Conservation (phyloP, 2,888 invertebrate species). For the Scaptodrosophila latifasciaeformis region DNA sequence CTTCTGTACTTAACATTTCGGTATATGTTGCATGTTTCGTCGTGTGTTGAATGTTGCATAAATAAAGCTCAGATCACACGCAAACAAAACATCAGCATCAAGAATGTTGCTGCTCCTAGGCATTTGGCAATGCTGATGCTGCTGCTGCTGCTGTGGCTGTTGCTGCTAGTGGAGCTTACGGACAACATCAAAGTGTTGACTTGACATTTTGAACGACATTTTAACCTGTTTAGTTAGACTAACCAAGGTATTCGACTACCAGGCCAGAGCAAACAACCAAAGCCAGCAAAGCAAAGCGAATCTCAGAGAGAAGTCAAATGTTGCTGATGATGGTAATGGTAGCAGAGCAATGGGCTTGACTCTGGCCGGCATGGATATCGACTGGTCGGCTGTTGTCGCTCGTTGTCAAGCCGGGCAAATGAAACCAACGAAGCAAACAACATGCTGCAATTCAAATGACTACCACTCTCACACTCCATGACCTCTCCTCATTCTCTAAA, state of each 20-base stretch:
- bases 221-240: conserved; percentile 67
- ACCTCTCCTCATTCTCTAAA: conserved; percentile 8
- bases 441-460: conserved; percentile 56
- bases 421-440: conserved; percentile 62
- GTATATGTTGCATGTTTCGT: conserved; percentile 63
- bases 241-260: conserved; percentile 2
- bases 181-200: conserved; percentile 71
- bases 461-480: conserved; percentile 15
- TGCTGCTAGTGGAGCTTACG: conserved; percentile 34
- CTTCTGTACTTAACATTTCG: conserved; percentile 60
- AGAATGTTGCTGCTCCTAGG: neutral
- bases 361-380: conserved; percentile 20
- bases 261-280: conserved; percentile 11
- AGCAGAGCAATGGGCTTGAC: neutral
- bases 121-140: too few species aligned
- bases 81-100: conserved; percentile 49
- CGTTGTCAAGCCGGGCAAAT: conserved; percentile 53
- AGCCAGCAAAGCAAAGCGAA: conserved; percentile 52
- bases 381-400: conserved; percentile 41
- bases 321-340: too few species aligned
- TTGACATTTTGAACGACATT: conserved; percentile 71
- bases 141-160: neutral
- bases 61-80: conserved; percentile 67
- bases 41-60: conserved; percentile 69
- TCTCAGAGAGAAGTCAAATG: conserved; percentile 53